phyloP scores from a whole-genome alignment of 2,113 vertebrate genomes.

The Himantopus leucocephalus region DNA sequence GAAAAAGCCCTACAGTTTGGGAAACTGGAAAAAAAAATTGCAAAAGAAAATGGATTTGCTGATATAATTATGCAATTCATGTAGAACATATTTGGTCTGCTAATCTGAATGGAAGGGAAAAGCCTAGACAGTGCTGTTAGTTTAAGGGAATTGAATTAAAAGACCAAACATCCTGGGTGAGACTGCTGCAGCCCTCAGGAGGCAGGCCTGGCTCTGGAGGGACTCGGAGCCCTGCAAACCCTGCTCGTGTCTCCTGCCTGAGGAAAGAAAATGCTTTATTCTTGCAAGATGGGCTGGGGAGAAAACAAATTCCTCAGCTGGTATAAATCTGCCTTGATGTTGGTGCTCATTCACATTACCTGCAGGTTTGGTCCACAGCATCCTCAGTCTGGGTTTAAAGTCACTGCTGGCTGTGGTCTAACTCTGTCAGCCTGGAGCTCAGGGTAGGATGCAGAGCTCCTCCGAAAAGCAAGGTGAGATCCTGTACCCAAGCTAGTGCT shows the following conservation, averaged over 20 bases:
- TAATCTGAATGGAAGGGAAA: background rate
- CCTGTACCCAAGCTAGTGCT: background rate
- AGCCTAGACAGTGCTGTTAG: background rate
- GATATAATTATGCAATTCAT: conserved; percentile 47
- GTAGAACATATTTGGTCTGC: conserved; percentile 34
- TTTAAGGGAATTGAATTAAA: conserved; percentile 46
- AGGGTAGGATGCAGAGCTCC: background rate
- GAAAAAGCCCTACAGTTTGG: background rate
- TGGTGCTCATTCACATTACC: background rate
- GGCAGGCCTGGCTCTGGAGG: background rate
- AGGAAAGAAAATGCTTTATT: background rate
- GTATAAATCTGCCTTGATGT: background rate
- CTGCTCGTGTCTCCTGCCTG: background rate
- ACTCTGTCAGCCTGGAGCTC: background rate
- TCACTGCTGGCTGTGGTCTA: background rate
- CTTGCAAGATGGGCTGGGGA: background rate
- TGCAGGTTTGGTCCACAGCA: background rate
- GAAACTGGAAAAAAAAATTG: background rate
- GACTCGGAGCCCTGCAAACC: background rate
- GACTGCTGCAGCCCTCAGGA: background rate
- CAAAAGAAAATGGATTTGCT: background rate
- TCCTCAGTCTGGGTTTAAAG: background rate
- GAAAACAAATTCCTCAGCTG: background rate
- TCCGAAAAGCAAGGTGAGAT: background rate
- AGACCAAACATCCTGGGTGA: background rate